Percentiles rank a stretch among this genome's conserved stretches.
These are phyloP conservation scores for Piprites chloris DNA, from an alignment of 2,113 vertebrate species.

Conservation along the genomic window DNA sequence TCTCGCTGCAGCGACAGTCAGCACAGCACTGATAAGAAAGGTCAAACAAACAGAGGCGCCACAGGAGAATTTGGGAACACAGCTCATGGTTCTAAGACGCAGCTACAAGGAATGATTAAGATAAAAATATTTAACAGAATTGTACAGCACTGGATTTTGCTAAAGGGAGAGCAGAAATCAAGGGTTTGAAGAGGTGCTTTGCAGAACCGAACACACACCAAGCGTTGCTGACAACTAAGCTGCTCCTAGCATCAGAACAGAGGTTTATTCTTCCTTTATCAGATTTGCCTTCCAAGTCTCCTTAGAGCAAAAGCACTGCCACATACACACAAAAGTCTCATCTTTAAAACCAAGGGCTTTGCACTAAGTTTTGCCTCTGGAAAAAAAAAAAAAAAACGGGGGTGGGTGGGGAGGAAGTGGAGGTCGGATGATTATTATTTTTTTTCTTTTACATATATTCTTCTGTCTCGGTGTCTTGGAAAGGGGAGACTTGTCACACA, in stretches of 20 bases:
- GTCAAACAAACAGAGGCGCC: fast-evolving
- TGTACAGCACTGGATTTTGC: background rate
- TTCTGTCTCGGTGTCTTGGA: background rate
- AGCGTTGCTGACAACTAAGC: background rate
- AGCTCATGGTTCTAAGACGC: background rate
- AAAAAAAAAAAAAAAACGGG: background rate
- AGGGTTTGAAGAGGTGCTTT: background rate
- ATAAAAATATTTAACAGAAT: background rate
- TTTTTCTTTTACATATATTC: background rate
- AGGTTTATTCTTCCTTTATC: background rate
- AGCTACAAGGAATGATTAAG: background rate
- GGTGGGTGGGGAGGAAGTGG: fast-evolving
- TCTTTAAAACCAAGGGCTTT: background rate
- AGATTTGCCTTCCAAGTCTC: background rate
- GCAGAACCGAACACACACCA: background rate
- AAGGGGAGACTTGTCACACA: background rate
- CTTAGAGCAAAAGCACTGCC: background rate
- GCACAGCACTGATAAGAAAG: fast-evolving
- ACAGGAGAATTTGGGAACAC: background rate
- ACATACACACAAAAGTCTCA: background rate
- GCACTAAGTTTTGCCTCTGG: background rate
- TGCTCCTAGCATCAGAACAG: background rate
- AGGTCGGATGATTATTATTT: background rate
- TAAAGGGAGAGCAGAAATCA: background rate
- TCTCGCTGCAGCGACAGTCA: background rate